Percentiles rank a stretch among this genome's conserved stretches.
Conservation (phyloP, 92 coral and sea anemone species). For the Bergia sp. region DNA sequence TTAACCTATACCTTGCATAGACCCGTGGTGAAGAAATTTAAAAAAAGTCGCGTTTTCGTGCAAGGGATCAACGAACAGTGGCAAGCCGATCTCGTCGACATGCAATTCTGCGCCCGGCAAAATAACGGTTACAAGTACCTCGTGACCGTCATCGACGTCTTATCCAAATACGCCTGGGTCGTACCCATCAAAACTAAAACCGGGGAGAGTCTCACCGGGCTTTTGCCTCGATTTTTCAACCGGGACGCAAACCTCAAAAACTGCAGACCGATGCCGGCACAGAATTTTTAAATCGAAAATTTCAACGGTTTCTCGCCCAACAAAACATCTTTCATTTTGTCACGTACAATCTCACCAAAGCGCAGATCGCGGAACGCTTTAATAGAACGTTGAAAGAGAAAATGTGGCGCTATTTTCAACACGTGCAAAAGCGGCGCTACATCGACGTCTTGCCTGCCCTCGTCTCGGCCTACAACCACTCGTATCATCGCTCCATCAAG, state of each 20-base stretch:
- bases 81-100: slow-evolving; percentile 2
- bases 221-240: neutral
- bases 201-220: neutral
- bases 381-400: neutral
- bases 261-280: neutral
- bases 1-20: neutral
- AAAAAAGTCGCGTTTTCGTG: neutral
- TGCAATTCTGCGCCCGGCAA: neutral
- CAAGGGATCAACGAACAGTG: slow-evolving; percentile 27
- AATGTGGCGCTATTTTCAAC: neutral
- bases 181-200: neutral
- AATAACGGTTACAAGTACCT: neutral
- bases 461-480: slow-evolving; percentile 12
- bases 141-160: neutral
- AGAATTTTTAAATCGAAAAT: neutral
- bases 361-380: neutral
- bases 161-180: neutral
- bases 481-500: slow-evolving; percentile 36
- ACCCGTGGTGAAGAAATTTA: neutral
- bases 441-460: slow-evolving; percentile 23
- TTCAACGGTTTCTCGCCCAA: neutral
- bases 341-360: neutral
- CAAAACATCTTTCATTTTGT: neutral
- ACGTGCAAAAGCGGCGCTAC: neutral
- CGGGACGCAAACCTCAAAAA: neutral